Conservation (phyloP, 2,113 vertebrate species). For the Ptilorrhoa leucosticta region DNA sequence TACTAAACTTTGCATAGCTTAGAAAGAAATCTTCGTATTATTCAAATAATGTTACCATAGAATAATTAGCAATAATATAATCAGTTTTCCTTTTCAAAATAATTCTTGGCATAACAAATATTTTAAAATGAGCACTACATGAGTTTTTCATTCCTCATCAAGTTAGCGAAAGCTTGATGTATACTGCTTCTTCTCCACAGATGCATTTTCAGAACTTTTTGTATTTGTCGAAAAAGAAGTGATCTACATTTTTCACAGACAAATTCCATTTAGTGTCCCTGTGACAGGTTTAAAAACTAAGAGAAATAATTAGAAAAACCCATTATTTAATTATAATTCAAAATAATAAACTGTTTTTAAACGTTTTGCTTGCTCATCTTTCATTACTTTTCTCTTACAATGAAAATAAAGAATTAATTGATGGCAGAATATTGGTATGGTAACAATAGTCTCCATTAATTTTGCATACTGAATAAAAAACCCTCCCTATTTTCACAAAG, state of each 20-base stretch:
- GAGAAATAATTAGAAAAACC: neutral
- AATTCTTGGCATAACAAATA: neutral
- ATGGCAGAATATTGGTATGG: neutral
- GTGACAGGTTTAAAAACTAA: neutral
- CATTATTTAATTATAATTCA: neutral
- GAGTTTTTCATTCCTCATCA: neutral
- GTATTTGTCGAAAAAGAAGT: neutral
- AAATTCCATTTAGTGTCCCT: neutral
- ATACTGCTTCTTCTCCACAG: neutral
- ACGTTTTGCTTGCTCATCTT: neutral
- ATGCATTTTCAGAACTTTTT: neutral
- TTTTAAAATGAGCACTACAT: neutral
- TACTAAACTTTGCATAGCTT: neutral
- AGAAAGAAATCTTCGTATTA: neutral
- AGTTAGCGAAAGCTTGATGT: neutral
- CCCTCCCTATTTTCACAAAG: neutral
- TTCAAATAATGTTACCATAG: neutral
- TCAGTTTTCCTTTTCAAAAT: neutral
- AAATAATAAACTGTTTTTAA: neutral
- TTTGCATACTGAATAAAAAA: neutral
- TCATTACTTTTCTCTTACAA: neutral
- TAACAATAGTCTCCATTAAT: neutral
- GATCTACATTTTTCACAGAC: neutral
- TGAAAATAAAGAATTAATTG: neutral
- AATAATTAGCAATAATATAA: neutral